phyloP scores from a whole-genome alignment of 1,140 invertebrate genomes.

The Lepidurus couesii region DNA sequence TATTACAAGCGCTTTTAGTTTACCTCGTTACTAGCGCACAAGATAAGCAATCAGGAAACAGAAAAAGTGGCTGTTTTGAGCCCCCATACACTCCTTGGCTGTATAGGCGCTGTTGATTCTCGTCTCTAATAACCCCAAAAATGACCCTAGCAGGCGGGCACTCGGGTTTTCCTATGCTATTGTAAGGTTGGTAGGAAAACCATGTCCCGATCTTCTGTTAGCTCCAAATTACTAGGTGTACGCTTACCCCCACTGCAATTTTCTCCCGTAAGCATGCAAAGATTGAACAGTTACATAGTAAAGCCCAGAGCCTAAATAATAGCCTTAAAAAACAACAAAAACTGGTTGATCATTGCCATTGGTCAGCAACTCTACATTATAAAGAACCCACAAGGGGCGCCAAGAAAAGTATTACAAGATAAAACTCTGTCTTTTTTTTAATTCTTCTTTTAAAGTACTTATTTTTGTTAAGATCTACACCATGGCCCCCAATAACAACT shows the following conservation, averaged over 20 bases:
- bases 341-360: background rate
- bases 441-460: too few relatives aligned
- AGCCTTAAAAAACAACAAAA: background rate
- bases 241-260: background rate
- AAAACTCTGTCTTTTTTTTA: background rate
- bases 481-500: background rate
- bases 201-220: background rate
- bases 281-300: background rate
- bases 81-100: background rate
- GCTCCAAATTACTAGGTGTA: background rate
- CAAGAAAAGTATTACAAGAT: background rate
- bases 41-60: slow-evolving; percentile 1
- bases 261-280: background rate
- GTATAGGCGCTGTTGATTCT: background rate
- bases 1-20: background rate
- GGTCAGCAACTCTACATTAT: background rate
- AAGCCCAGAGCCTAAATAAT: background rate
- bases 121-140: background rate
- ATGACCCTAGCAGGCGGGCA: background rate
- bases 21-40: background rate
- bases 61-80: background rate
- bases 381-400: background rate
- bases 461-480: background rate
- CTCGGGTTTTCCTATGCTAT: background rate
- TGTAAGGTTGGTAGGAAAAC: background rate